Conservation (phyloP, 1,140 invertebrate genomes). For the Pseudomyrmex gracilis region DNA sequence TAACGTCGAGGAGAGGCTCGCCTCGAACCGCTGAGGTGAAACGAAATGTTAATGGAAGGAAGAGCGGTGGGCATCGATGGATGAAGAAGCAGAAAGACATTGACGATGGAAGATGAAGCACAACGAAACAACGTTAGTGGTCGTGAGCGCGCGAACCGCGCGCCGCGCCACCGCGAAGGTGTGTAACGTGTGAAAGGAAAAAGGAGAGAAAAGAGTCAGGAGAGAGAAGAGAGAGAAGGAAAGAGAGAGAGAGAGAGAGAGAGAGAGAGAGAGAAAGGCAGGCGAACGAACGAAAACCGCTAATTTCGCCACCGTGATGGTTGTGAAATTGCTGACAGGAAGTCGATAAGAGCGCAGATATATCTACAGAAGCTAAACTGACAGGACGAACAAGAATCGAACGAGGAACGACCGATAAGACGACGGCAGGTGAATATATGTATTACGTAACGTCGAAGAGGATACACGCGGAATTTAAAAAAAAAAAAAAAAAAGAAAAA, state of each 20-base stretch:
- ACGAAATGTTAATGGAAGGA: slow-evolving; percentile 60
- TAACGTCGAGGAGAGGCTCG: slow-evolving; percentile 30
- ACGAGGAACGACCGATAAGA: slow-evolving; percentile 10
- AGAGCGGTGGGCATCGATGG: slow-evolving; percentile 50
- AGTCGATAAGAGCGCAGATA: slow-evolving; percentile 48
- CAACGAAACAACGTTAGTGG: slow-evolving; percentile 53
- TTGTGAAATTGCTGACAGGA: slow-evolving; percentile 52
- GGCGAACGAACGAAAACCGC: slow-evolving; percentile 51
- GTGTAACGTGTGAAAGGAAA: slow-evolving; percentile 60
- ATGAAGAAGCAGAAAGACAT: slow-evolving; percentile 51
- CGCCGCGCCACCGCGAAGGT: slow-evolving; percentile 33
- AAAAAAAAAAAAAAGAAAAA: slow-evolving; percentile 7
- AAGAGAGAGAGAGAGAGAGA: background rate
- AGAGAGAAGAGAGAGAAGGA: background rate
- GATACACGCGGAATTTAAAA: slow-evolving; percentile 13
- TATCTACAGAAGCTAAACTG: slow-evolving; percentile 41
- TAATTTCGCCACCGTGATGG: slow-evolving; percentile 49
- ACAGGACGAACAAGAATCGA: slow-evolving; percentile 28
- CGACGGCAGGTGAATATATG: background rate
- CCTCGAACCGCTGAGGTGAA: slow-evolving; percentile 58
- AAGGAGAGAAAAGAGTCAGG: slow-evolving; percentile 6
- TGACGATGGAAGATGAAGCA: slow-evolving; percentile 58
- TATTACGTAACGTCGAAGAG: slow-evolving; percentile 15
- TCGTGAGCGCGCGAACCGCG: slow-evolving; percentile 49
- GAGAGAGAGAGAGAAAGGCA: slow-evolving; percentile 47